Base-by-base conservation (phyloP, 1,140 invertebrate genomes). In the Bombus picipes region DNA sequence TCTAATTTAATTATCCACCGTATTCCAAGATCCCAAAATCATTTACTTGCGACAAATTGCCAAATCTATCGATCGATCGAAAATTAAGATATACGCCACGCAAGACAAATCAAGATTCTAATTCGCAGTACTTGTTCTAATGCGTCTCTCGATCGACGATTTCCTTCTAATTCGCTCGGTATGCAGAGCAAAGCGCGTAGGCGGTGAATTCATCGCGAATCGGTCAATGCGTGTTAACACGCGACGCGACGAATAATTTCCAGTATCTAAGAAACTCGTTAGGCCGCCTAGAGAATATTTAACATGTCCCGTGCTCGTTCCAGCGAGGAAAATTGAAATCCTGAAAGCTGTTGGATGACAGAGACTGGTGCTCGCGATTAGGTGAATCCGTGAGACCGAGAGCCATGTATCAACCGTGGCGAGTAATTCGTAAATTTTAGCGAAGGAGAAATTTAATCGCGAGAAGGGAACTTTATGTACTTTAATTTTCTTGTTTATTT, bases 181-280 rank as follows among this genome's bases (percentile, higher is more conserved):
- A 73, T 39, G 71, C 79, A 28, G 1, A 22, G 47, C 18, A 41
- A 53, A 81, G 37, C 79, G 57, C 47, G 79, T 81, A 37, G 68
- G 66, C 39, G 37, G 79, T 41, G 53, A 57, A 81, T 72, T 68
- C 34, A 22, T 66, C n/a, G 65, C n/a, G 65, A 66, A 66, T 66
- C 65, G n/a, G 4, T 66, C n/a, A 66, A 66, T 32, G 65, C 65
- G n/a, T n/a, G 43, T 57, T 57, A 81, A 81, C 71, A 53, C 34
- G 43, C 53, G 59, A 39, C 79, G 34, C 59, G n/a, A 41, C 59
- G 62, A 41, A 9, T 15, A 18, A 8, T 15, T 28, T 32, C 68
- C 59, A 43, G 59, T 81, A 73, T 43, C 80, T 62, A 34, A 22
- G 47, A 10, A n/a, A 32, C 70, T 81, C 70, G 53, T 81, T 81